Percentiles rank a stretch among this genome's conserved stretches.
Conservation (phyloP, 37 sponge, comb jelly and placozoan species). For the Halichondria panicea region DNA sequence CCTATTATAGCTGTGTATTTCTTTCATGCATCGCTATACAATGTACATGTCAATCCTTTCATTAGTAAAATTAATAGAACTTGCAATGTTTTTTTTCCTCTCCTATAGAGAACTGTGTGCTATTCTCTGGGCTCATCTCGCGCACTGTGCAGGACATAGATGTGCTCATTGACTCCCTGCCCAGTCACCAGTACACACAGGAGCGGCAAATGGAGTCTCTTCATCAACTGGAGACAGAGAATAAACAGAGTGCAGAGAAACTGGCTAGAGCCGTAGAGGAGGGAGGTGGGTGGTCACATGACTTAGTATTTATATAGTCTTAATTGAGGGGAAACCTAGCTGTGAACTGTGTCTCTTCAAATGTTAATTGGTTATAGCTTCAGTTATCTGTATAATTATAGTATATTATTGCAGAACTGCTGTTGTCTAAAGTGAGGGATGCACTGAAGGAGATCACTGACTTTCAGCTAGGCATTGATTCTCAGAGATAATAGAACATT, state of each 20-base stretch:
- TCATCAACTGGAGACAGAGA: constrained; percentile 54
- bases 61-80: background rate
- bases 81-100: background rate
- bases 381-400: too few species aligned
- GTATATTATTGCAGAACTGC: constrained; percentile 28
- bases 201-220: constrained; percentile 63
- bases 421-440: constrained; percentile 30
- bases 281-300: constrained; percentile 43
- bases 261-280: constrained; percentile 41
- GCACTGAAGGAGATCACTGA: constrained; percentile 41
- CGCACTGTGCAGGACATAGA: constrained; percentile 89
- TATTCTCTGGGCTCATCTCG: constrained; percentile 78
- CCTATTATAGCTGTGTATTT: too few species aligned
- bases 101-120: constrained; percentile 42
- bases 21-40: too few species aligned
- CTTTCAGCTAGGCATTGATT: constrained; percentile 36
- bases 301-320: too few species aligned
- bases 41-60: background rate
- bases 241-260: constrained; percentile 31
- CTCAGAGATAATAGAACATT: too few species aligned
- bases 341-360: background rate
- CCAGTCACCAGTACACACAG: constrained; percentile 66
- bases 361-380: too few species aligned
- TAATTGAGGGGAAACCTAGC: background rate
- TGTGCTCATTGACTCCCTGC: constrained; percentile 80